Evolutionary conservation across 2,888 invertebrate species (phyloP), one percentile per base, ranked within the genome.

Genomic region (Sinelater perroti): DNA sequence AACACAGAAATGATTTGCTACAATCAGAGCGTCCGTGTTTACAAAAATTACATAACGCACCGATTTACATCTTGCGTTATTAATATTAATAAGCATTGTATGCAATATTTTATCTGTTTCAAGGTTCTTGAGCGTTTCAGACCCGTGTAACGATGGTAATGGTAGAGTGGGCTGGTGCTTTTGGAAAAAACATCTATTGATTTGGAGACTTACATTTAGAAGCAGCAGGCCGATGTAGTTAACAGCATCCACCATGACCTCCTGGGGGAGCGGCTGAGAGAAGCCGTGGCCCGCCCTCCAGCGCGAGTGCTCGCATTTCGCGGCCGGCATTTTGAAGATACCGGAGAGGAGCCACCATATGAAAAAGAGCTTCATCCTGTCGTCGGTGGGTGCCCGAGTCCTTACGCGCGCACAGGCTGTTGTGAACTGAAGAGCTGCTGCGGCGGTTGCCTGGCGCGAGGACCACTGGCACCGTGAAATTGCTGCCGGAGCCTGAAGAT

Each of bases 211-310:
- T 67, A 83, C 81, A 68, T 83, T 82, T 42, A 93, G 81, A 67
- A 90, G 82, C 74, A 85, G 85, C 61, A 88, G 79, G 49, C 88
- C 87, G 63, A 90, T 82, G 72, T 87, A 86, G 75, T 93, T 93
- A 33, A 90, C 87, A 28, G 89, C 84, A 72, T 92, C 91, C 53
- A 90, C 89, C 89, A 92, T 90, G 56, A 87, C 82, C 63, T 90
- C 87, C 61, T 87, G 80, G 2, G 91, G 90, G 1, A 82, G 81
- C 36, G 80, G 63, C 46, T 62, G 58, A 21, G 58, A 55, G 35
- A 61, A 62, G 33, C 49, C 53, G 35, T 62, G 56, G 14, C 54
- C 58, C 24, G 53, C 49, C 7, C 47, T 52, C 58, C 58, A 58
- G 33, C 16, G 47, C 16, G 26, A 8, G 7, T 24, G n/a, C 6